A percentile compares a stretch with the other conserved stretches of the same genome.
phyloP scores from a whole-genome alignment of 2,888 invertebrate species.

The Ichneumoninae sp. region DNA sequence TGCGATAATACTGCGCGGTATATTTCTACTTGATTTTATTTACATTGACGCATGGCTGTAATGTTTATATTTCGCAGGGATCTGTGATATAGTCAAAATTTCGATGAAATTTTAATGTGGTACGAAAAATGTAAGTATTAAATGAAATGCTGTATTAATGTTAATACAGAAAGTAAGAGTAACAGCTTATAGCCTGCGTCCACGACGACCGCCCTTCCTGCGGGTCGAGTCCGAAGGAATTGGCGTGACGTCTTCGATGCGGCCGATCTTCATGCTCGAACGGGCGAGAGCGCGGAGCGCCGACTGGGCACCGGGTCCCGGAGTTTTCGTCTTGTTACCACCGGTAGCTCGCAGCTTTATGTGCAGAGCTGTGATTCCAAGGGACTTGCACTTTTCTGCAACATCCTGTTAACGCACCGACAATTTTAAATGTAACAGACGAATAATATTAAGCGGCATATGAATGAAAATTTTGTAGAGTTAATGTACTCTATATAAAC shows the following conservation, averaged over 20 bases:
- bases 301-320: constrained; percentile 99
- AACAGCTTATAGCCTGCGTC: constrained; percentile 96
- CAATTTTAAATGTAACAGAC: neutral
- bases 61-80: neutral
- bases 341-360: constrained; percentile 99
- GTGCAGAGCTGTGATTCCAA: constrained; percentile 99
- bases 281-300: constrained; percentile 99
- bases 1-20: neutral
- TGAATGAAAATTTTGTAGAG: neutral
- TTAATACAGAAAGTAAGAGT: constrained; percentile 63
- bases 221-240: constrained; percentile 99
- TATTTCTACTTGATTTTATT: neutral
- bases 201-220: constrained; percentile 99
- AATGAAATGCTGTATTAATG: neutral
- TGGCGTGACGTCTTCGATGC: constrained; percentile 99
- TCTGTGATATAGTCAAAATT: neutral
- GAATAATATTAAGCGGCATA: neutral
- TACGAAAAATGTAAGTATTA: neutral
- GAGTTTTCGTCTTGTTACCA: constrained; percentile 99
- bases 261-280: constrained; percentile 99
- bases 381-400: constrained; percentile 98
- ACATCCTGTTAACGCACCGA: constrained; percentile 90
- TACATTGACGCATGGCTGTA: neutral
- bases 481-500: constrained; percentile 60
- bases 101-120: neutral